Conservation (phyloP, 2,888 invertebrate species). For the Ochropleura plecta region DNA sequence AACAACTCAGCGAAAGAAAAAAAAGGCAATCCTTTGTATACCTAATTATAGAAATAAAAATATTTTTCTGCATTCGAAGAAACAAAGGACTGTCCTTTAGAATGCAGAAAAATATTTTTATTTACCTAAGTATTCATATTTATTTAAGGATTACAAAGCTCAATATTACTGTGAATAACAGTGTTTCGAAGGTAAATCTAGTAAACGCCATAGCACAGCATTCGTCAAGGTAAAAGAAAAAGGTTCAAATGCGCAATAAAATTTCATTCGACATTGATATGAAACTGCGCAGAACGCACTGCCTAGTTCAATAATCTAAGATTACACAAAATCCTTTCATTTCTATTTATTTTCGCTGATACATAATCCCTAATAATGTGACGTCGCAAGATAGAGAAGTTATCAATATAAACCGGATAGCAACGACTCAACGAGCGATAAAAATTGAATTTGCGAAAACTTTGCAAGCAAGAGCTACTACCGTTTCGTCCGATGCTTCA, state of each 20-base stretch:
- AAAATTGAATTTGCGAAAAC: constrained; percentile 24
- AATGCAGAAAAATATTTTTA: neutral
- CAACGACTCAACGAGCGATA: constrained; percentile 59
- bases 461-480: constrained; percentile 18
- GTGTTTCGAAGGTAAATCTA: neutral
- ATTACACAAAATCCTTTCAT: constrained; percentile 30
- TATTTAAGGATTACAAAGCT: neutral
- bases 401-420: constrained; percentile 54
- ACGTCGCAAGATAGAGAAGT: constrained; percentile 55
- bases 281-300: constrained; percentile 34
- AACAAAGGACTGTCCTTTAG: constrained; percentile 3
- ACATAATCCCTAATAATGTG: constrained; percentile 38
- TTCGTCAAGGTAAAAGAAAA: constrained; percentile 10
- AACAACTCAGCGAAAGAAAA: neutral
- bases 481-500: constrained; percentile 15
- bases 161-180: neutral
- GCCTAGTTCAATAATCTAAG: constrained; percentile 19
- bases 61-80: too few relatives aligned
- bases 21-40: too few relatives aligned
- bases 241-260: constrained; percentile 17
- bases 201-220: neutral
- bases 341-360: constrained; percentile 47
- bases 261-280: neutral
- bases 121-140: too few relatives aligned
- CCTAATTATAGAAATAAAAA: too few relatives aligned